Conservation (phyloP, 1,140 invertebrate species). For the Aphelenchoides fujianensis region DNA sequence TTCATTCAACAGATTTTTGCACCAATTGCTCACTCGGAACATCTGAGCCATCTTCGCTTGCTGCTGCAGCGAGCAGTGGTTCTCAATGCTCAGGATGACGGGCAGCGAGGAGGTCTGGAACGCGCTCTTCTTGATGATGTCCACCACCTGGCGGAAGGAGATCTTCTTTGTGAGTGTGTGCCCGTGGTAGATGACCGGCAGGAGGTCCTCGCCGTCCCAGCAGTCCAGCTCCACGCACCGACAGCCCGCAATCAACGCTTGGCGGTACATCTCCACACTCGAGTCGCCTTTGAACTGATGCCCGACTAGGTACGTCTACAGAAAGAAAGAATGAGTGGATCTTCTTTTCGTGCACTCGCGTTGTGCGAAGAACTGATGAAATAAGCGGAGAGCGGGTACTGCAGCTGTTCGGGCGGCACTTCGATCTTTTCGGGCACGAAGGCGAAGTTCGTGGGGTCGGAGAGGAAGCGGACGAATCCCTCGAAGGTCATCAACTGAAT, state of each 20-base stretch:
- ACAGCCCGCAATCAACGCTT: slow-evolving; percentile 81
- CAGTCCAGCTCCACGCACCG: slow-evolving; percentile 61
- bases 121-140: slow-evolving; percentile 84
- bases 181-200: slow-evolving; percentile 84
- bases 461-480: slow-evolving; percentile 85
- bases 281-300: slow-evolving; percentile 82
- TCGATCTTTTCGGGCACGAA: slow-evolving; percentile 77
- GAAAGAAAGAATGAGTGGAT: too few relatives aligned
- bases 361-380: slow-evolving; percentile 13
- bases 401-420: slow-evolving; percentile 74
- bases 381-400: slow-evolving; percentile 70
- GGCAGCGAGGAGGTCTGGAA: slow-evolving; percentile 87
- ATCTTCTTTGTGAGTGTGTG: slow-evolving; percentile 89
- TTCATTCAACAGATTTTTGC: slow-evolving; percentile 16
- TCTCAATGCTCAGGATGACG: slow-evolving; percentile 88
- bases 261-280: slow-evolving; percentile 88
- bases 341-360: too few relatives aligned
- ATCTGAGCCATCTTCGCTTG: slow-evolving; percentile 91
- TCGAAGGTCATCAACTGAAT: slow-evolving; percentile 81
- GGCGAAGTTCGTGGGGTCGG: slow-evolving; percentile 66
- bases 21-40: slow-evolving; percentile 75
- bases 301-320: slow-evolving; percentile 86
- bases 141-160: slow-evolving; percentile 79
- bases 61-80: slow-evolving; percentile 84
- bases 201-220: slow-evolving; percentile 70